phyloP scores from a whole-genome alignment of 2,113 vertebrate genomes.

The Blennius ocellaris region DNA sequence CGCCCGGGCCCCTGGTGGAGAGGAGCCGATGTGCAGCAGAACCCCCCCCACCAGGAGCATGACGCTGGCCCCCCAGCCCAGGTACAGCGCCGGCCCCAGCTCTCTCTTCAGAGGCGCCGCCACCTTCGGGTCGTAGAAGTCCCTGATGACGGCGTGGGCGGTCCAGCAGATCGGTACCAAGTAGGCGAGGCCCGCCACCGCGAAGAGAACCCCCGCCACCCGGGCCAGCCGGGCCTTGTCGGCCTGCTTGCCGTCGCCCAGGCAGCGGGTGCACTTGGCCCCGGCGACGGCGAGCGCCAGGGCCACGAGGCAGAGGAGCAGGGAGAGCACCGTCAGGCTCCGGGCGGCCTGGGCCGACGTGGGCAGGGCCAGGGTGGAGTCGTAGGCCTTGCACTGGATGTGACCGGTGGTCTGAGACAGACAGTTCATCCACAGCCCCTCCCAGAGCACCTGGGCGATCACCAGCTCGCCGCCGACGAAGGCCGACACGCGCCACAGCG shows the following conservation, averaged over 20 bases:
- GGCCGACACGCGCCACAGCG: slow-evolving; percentile 88
- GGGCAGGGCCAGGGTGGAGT: slow-evolving; percentile 87
- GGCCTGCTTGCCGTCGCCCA: slow-evolving; percentile 75
- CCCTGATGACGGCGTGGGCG: slow-evolving; percentile 70
- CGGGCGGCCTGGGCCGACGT: slow-evolving; percentile 84
- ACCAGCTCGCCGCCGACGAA: slow-evolving; percentile 89
- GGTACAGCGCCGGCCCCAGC: slow-evolving; percentile 80
- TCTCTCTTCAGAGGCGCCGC: slow-evolving; percentile 80
- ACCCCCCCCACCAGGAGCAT: slow-evolving; percentile 79
- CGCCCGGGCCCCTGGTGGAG: slow-evolving; percentile 44
- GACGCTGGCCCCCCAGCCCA: slow-evolving; percentile 78
- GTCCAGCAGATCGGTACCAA: slow-evolving; percentile 80
- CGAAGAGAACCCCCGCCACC: slow-evolving; percentile 73
- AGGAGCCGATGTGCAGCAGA: slow-evolving; percentile 75
- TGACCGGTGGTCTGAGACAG: slow-evolving; percentile 86
- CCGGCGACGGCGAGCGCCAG: slow-evolving; percentile 83
- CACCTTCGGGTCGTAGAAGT: slow-evolving; percentile 80
- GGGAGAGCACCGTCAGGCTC: slow-evolving; percentile 81
- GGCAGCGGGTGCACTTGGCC: slow-evolving; percentile 88
- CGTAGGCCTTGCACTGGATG: slow-evolving; percentile 87
- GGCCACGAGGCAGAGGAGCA: slow-evolving; percentile 85
- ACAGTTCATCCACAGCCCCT: slow-evolving; percentile 93
- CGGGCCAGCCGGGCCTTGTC: slow-evolving; percentile 83
- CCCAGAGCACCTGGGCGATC: slow-evolving; percentile 88
- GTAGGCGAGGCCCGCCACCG: slow-evolving; percentile 73